Evolutionary conservation across 1,140 invertebrate genomes (phyloP), one percentile per base, ranked within the genome.

Genomic region (Megathymus violae): DNA sequence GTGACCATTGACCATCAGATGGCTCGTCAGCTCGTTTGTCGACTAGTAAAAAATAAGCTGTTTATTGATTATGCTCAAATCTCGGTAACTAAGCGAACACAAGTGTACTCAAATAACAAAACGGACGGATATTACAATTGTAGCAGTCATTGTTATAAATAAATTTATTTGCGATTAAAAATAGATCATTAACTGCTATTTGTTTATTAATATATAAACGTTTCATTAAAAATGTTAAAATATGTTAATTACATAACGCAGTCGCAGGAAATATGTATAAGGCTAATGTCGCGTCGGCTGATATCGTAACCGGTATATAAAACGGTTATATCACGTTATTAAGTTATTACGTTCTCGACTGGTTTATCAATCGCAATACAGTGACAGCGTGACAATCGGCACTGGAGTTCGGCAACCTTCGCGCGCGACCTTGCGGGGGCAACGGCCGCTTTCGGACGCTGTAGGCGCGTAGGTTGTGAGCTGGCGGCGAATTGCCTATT

Each of bases 391-490:
- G 43, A 11, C 43, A 47, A 47, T 47, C 44, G 6, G 34, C 34
- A 36, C n/a, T n/a, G 11, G 48, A 52, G 48, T 52, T 52, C 48
- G 31, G 34, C 34, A 52, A 52, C 48, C 48, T 52, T 52, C 48
- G 25, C 34, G 9, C 34, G 34, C 48, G 48, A 52, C 48, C 48
- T 52, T 52, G 48, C 48, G 48, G 48, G 48, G 31, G 15, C 10
- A 52, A 19, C 34, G 48, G 17, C 48, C 48, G 48, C 48, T 19
- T 52, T 52, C 48, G 48, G 48, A 19, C 48, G 34, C 5, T 11
- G 34, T 36, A 36, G 34, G 34, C 34, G 34, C 34, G 34, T 44
- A 17, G 41, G 10, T 16, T n/a, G 4, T 16, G 41, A 0, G 41
- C 7, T 17, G 1, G 40, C 40, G 40, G 14, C 5, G n/a, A 40